Evolutionary conservation across 2,888 invertebrate genomes (phyloP).

Genomic region (Diarsia rubi): DNA sequence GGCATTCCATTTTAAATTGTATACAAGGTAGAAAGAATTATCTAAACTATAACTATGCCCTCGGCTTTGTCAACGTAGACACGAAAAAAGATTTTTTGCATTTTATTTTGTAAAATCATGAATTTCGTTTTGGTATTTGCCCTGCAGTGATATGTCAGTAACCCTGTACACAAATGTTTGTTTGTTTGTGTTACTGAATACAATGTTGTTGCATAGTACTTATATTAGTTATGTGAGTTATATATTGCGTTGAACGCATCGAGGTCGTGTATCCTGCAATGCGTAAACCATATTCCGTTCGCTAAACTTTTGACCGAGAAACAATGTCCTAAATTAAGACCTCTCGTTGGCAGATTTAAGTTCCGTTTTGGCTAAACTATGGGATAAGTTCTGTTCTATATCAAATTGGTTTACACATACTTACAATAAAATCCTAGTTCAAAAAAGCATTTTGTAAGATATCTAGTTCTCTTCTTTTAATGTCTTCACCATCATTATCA

Average conservation of each 20-base stretch:
- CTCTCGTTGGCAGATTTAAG: conserved; percentile 25
- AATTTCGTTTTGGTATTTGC: not conserved
- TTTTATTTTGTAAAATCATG: not conserved
- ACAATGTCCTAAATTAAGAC: conserved; percentile 20
- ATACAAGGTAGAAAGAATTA: not conserved
- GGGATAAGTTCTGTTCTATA: not conserved
- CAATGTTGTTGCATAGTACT: not conserved
- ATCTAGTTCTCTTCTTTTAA: not conserved
- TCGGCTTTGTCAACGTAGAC: not conserved
- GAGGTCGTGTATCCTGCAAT: conserved; percentile 63
- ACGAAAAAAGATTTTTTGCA: not conserved
- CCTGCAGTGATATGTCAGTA: not conserved
- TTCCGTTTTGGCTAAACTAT: conserved; percentile 14
- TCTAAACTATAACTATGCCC: not conserved
- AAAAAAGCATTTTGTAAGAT: not conserved
- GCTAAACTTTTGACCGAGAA: conserved; percentile 48
- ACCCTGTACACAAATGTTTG: not conserved
- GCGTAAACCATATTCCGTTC: conserved; percentile 51
- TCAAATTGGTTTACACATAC: not conserved
- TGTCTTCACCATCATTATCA: not conserved
- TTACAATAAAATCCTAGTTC: not conserved
- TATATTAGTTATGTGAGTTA: conserved; percentile 9
- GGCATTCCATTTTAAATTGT: not conserved
- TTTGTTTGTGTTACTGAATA: not conserved
- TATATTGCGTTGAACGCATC: conserved; percentile 40